These are phyloP conservation scores for Tetrapedia diversipes DNA, from an alignment of 2,888 invertebrate species.

Conservation along the genomic window DNA sequence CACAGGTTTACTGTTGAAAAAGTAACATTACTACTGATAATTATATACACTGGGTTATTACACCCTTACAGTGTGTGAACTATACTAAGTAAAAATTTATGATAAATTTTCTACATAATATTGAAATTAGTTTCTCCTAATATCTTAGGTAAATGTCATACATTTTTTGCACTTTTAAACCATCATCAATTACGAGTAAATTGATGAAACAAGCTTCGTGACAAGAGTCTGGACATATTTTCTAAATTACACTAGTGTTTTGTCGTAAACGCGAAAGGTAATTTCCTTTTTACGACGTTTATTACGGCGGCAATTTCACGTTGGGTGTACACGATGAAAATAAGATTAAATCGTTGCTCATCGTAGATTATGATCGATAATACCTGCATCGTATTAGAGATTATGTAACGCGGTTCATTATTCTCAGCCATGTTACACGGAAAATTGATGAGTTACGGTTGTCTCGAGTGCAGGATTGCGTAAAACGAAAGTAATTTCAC, in stretches of 20 bases:
- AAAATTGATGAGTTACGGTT: slow-evolving; percentile 2
- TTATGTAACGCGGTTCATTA: slow-evolving; percentile 15
- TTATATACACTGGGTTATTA: too few species aligned
- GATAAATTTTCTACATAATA: neutral
- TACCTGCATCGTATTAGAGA: slow-evolving; percentile 17
- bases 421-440: slow-evolving; percentile 1
- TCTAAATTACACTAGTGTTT: neutral
- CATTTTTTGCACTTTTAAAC: neutral
- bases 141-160: neutral
- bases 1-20: too few species aligned
- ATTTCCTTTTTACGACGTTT: slow-evolving; percentile 21
- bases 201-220: neutral
- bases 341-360: slow-evolving; percentile 15
- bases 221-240: neutral
- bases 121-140: too few species aligned
- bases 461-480: neutral
- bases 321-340: slow-evolving; percentile 42
- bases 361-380: neutral
- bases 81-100: neutral
- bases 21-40: too few species aligned
- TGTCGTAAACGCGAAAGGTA: neutral
- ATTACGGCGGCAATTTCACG: slow-evolving; percentile 23
- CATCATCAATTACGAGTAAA: neutral
- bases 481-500: neutral
- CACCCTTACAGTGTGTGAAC: neutral